A percentile compares a stretch with the other conserved stretches of the same genome.
phyloP scores from a whole-genome alignment of 2,888 invertebrate genomes.

The Pharmacophagus antenor region DNA sequence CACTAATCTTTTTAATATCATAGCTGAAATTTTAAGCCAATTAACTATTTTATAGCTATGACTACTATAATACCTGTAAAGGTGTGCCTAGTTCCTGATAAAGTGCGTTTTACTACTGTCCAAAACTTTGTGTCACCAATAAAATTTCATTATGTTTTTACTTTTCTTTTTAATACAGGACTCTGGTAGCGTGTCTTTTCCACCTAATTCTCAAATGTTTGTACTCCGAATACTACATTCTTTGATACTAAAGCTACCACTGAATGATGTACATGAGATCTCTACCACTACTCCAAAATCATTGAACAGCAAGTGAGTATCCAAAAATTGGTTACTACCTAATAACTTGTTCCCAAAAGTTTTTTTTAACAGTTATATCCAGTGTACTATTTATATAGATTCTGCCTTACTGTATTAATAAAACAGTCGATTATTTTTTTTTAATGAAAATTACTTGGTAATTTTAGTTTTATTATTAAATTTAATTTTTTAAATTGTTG shows the following conservation, averaged over 20 bases:
- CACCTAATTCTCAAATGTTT: not conserved
- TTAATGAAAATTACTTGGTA: too few species aligned
- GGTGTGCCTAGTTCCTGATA: too few species aligned
- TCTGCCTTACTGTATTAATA: not conserved
- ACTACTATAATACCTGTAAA: too few species aligned
- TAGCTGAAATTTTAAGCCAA: too few species aligned
- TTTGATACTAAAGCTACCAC: slow-evolving; percentile 9
- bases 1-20: too few species aligned
- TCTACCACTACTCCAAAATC: not conserved
- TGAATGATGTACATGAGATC: not conserved
- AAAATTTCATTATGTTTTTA: not conserved
- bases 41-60: too few species aligned
- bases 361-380: too few species aligned
- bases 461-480: too few species aligned
- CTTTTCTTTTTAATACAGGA: not conserved
- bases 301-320: slow-evolving; percentile 12
- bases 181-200: not conserved
- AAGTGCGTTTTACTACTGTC: too few species aligned
- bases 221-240: slow-evolving; percentile 14
- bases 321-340: not conserved
- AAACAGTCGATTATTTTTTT: too few species aligned
- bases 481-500: not conserved
- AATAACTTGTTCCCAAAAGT: not conserved
- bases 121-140: too few species aligned
- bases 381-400: not conserved